Evolutionary conservation across 2,888 invertebrate species (phyloP).

Genomic region (Acanthoscelides obtectus): DNA sequence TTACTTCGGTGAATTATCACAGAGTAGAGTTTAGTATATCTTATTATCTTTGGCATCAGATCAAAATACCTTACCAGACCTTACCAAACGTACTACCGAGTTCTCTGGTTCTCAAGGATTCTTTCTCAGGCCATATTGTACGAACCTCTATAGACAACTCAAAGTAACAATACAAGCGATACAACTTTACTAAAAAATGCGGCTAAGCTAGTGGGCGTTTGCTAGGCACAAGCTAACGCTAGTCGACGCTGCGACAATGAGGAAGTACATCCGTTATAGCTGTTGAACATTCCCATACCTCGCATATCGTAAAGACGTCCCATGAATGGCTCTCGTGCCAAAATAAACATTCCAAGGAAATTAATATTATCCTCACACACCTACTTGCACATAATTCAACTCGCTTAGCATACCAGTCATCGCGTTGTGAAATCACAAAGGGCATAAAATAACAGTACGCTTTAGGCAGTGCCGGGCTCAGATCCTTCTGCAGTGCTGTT

Average conservation of each 20-base stretch:
- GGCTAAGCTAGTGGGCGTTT: not conserved
- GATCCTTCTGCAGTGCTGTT: no score
- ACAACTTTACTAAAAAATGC: not conserved
- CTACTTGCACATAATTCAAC: not conserved
- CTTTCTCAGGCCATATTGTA: no score
- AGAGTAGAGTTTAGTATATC: no score
- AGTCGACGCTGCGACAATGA: not conserved
- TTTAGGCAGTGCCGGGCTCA: not conserved
- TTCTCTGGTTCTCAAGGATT: no score
- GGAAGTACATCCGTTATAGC: not conserved
- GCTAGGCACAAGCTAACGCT: not conserved
- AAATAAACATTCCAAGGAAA: not conserved
- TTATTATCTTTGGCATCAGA: no score
- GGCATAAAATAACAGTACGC: not conserved
- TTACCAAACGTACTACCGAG: no score
- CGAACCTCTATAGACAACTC: no score
- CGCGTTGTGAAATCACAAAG: not conserved
- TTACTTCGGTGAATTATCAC: no score
- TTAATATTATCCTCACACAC: not conserved
- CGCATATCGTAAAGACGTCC: not conserved
- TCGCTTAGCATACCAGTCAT: not conserved
- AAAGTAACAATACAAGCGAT: not conserved
- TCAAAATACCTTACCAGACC: no score
- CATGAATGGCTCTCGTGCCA: not conserved
- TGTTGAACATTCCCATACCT: not conserved